Evolutionary conservation across 2,797 vertebrate species (phyloP).

Genomic region (Lepilemur septentrionalis): DNA sequence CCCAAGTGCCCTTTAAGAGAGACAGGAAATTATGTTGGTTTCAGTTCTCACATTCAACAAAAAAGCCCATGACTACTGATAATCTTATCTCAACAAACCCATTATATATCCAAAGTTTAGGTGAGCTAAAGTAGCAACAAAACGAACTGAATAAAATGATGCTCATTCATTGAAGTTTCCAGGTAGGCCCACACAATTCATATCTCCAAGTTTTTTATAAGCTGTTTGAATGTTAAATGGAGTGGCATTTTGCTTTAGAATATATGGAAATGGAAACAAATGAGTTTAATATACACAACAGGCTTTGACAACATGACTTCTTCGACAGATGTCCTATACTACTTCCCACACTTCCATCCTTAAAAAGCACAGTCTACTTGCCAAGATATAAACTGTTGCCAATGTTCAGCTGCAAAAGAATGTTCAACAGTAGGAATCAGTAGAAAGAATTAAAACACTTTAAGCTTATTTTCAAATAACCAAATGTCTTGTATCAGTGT

Average conservation of each 20-base stretch:
- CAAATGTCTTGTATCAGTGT: slow-evolving; percentile 3
- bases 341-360: slow-evolving; percentile 64
- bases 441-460: slow-evolving; percentile 55
- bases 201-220: slow-evolving; percentile 12
- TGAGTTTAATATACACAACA: slow-evolving; percentile 54
- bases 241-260: slow-evolving; percentile 55
- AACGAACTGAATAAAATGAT: slow-evolving; percentile 3
- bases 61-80: not conserved
- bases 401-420: slow-evolving; percentile 53
- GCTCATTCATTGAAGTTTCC: slow-evolving; percentile 40
- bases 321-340: slow-evolving; percentile 43
- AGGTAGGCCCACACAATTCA: slow-evolving; percentile 10
- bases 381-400: slow-evolving; percentile 65
- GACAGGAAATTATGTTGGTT: not conserved
- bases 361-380: slow-evolving; percentile 54
- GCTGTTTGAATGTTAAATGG: slow-evolving; percentile 35
- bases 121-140: slow-evolving; percentile 1
- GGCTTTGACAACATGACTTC: slow-evolving; percentile 61
- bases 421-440: slow-evolving; percentile 16
- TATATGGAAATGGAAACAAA: slow-evolving; percentile 61
- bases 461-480: slow-evolving; percentile 50
- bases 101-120: slow-evolving; percentile 10
- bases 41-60: not conserved
- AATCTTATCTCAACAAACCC: not conserved
- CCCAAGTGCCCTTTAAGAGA: not conserved